These are phyloP conservation scores for Scaptomyza tumidula DNA, from an alignment of 2,888 invertebrate genomes.

Conservation along the genomic window DNA sequence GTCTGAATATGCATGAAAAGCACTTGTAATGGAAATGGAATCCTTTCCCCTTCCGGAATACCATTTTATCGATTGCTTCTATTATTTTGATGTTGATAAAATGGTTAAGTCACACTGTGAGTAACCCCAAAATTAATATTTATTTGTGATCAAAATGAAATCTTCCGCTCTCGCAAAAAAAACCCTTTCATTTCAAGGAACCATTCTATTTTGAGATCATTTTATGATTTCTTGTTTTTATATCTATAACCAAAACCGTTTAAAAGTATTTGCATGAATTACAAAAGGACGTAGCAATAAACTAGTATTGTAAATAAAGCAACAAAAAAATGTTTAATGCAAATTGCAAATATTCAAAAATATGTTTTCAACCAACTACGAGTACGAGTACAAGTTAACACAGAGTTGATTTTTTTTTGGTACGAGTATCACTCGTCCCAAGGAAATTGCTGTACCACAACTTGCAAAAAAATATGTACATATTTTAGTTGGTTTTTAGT, in stretches of 20 bases:
- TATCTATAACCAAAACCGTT: slow-evolving; percentile 34
- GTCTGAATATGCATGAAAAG: slow-evolving; percentile 69
- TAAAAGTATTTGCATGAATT: slow-evolving; percentile 31
- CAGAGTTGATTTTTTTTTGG: slow-evolving; percentile 21
- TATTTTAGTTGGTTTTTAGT: slow-evolving; percentile 30
- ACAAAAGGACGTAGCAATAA: slow-evolving; percentile 48
- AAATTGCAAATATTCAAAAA: slow-evolving; percentile 27
- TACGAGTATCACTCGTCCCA: slow-evolving; percentile 10
- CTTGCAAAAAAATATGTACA: slow-evolving; percentile 23
- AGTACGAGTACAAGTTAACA: slow-evolving; percentile 34
- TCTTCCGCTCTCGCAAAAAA: neutral
- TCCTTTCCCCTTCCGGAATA: neutral
- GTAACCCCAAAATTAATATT: neutral
- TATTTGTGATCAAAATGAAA: too few relatives aligned
- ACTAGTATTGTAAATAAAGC: slow-evolving; percentile 46
- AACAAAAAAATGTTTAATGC: slow-evolving; percentile 38
- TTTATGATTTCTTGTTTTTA: neutral
- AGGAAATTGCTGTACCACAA: slow-evolving; percentile 15
- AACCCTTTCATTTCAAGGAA: neutral
- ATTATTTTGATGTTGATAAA: neutral
- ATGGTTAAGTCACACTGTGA: neutral
- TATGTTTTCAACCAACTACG: slow-evolving; percentile 38
- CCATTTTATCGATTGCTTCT: neutral
- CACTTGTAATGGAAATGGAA: slow-evolving; percentile 46
- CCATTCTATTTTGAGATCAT: neutral